Percentiles rank a stretch among this genome's conserved stretches.
These are phyloP conservation scores for Drosophila subobscura DNA, from an alignment of 1,140 invertebrate genomes.

Conservation along the genomic window DNA sequence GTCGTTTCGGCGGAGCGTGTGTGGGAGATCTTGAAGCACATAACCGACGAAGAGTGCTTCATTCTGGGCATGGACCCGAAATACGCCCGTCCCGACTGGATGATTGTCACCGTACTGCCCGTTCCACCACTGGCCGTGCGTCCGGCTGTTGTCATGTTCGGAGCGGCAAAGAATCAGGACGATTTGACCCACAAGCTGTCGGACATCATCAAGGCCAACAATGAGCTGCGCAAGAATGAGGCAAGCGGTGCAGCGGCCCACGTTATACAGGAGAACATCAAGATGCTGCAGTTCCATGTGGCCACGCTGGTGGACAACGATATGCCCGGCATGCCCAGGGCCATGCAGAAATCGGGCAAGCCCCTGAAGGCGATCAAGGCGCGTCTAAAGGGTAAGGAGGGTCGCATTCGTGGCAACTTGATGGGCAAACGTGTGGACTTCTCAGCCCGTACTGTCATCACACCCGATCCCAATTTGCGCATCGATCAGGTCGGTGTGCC, in stretches of 20 bases:
- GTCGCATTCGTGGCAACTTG: constrained; percentile 98
- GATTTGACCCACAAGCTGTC: constrained; percentile 99
- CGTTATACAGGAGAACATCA: constrained; percentile 98
- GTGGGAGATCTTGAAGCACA: constrained; percentile 98
- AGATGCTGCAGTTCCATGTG: constrained; percentile 99
- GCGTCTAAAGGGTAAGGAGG: constrained; percentile 96
- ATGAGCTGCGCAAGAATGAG: constrained; percentile 97
- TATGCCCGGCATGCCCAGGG: constrained; percentile 98
- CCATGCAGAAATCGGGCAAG: constrained; percentile 99
- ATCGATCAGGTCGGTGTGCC: constrained; percentile 99
- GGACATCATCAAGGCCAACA: constrained; percentile 99
- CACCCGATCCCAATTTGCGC: constrained; percentile 98
- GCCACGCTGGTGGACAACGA: constrained; percentile 99
- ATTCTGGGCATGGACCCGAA: constrained; percentile 98
- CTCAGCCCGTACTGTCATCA: constrained; percentile 99
- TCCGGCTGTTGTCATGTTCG: constrained; percentile 99
- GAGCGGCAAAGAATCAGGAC: constrained; percentile 98
- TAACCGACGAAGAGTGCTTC: constrained; percentile 98
- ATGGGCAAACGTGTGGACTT: constrained; percentile 99
- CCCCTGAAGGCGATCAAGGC: constrained; percentile 99
- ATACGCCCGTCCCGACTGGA: constrained; percentile 99
- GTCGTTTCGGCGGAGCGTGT: constrained; percentile 96
- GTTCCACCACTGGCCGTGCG: constrained; percentile 97
- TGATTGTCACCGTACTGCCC: constrained; percentile 98
- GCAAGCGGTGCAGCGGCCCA: constrained; percentile 97